Conservation (phyloP, 2,797 vertebrate species). For the Toxotes lorentzi region DNA sequence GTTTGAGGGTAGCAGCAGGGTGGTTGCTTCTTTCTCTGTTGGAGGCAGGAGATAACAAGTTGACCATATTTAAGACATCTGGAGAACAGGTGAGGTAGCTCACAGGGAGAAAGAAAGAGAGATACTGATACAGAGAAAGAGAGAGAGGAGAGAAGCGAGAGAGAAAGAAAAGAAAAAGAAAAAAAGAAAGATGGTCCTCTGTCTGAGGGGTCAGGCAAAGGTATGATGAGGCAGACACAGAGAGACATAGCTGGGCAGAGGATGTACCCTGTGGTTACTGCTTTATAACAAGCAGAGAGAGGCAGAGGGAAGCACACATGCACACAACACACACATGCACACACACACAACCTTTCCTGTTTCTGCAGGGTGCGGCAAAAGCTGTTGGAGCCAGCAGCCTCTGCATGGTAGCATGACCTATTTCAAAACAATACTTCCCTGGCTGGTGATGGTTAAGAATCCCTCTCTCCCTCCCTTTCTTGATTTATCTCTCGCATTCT, state of each 20-base stretch:
- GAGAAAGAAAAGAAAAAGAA: background rate
- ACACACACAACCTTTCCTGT: slow-evolving; percentile 49
- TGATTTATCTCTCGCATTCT: slow-evolving; percentile 40
- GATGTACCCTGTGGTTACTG: slow-evolving; percentile 59
- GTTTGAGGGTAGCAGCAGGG: slow-evolving; percentile 38
- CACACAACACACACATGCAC: slow-evolving; percentile 12
- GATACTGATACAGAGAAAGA: slow-evolving; percentile 2
- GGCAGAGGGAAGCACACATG: slow-evolving; percentile 28
- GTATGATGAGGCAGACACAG: slow-evolving; percentile 47
- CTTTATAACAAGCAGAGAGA: slow-evolving; percentile 55
- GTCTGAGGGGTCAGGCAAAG: slow-evolving; percentile 32
- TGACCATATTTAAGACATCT: slow-evolving; percentile 60
- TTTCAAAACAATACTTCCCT: slow-evolving; percentile 77
- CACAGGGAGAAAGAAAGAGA: slow-evolving; percentile 21
- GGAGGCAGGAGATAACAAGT: slow-evolving; percentile 64
- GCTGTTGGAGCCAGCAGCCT: slow-evolving; percentile 62
- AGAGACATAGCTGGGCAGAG: slow-evolving; percentile 43
- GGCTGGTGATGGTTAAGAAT: slow-evolving; percentile 57
- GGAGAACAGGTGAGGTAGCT: slow-evolving; percentile 47
- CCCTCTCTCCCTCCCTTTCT: slow-evolving; percentile 27
- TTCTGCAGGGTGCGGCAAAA: slow-evolving; percentile 64
- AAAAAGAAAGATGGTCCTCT: slow-evolving; percentile 29
- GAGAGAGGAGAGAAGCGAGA: background rate
- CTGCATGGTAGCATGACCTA: slow-evolving; percentile 61
- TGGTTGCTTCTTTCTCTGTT: slow-evolving; percentile 34